phyloP scores from a whole-genome alignment of 2,888 invertebrate species.

The Bursaphelenchus okinawaensis region DNA sequence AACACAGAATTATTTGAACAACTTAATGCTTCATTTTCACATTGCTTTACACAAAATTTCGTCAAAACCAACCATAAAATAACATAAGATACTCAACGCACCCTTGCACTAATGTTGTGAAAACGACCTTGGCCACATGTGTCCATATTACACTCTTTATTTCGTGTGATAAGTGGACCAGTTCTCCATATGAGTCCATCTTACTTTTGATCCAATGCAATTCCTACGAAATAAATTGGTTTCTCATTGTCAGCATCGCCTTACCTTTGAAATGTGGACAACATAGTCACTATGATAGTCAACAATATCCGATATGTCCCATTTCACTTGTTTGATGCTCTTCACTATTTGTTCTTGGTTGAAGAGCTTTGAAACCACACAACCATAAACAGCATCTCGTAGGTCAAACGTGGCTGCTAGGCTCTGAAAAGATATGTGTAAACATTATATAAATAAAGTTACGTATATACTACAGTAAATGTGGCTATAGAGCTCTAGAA shows the following conservation, averaged over 20 bases:
- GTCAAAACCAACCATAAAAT: neutral
- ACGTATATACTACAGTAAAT: too few relatives aligned
- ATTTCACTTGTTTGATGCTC: conserved; percentile 81
- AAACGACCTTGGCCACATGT: conserved; percentile 70
- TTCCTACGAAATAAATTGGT: conserved; percentile 28
- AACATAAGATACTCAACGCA: conserved; percentile 57
- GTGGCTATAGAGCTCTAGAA: too few relatives aligned
- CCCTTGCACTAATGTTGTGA: conserved; percentile 84
- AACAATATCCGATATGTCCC: conserved; percentile 78
- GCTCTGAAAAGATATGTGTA: too few relatives aligned
- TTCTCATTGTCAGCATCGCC: neutral
- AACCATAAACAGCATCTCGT: conserved; percentile 30
- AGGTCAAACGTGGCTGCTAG: conserved; percentile 19
- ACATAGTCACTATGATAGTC: conserved; percentile 84
- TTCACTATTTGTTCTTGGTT: conserved; percentile 64
- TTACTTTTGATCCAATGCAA: conserved; percentile 34
- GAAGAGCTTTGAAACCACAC: conserved; percentile 37
- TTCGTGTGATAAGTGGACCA: conserved; percentile 26
- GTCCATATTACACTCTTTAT: conserved; percentile 20
- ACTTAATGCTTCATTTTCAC: too few relatives aligned
- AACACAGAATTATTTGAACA: too few relatives aligned
- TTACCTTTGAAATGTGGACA: conserved; percentile 58
- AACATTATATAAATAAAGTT: too few relatives aligned
- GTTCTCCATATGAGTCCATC: conserved; percentile 17
- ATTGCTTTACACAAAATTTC: too few relatives aligned